Base-by-base conservation (phyloP, 2,113 vertebrate genomes). In the Rattus rattus region DNA sequence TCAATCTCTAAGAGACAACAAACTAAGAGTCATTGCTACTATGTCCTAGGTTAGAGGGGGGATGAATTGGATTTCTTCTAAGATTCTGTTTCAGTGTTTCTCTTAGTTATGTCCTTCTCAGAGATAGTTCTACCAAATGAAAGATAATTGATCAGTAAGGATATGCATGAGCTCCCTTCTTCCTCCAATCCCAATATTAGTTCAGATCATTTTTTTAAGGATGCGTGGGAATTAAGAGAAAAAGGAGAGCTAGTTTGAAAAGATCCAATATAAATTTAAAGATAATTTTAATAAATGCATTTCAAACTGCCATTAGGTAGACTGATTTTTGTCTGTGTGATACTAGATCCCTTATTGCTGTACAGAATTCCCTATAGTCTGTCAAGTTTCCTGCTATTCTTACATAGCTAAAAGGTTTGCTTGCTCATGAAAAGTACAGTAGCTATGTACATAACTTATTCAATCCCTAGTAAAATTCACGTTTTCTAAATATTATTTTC, bases 1-100 rank as follows among this genome's bases (percentile, higher is more conserved):
- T 96, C 92, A 96, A 94, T 88, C 20, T 88, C 56, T 96, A 79
- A 94, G n/a, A 4, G 16, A 1, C 19, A 83, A 47, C 20, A 56
- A 81, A 92, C 79, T 43, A 87, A 61, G 94, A 70, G 12, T 1
- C 43, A 43, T 24, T 91, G 63, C 19, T 80, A 56, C 5, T 49
- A 63, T 67, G 19, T 47, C 69, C 83, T 28, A 75, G 13, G 59
- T 36, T 54, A 17, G 47, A 67, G n/a, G 33, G 65, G 11, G 0
- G 10, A 30, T 43, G 8, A 24, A 22, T 47, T 19, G 83, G 7
- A 79, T 73, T 81, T 88, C 56, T 80, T 63, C 5, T 5, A 33
- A 72, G 36, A 43, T 52, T 92, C 26, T 67, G 5, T 65, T 43
- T 63, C 39, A 79, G 36, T 2, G 54, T 97, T 76, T 83, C 52